phyloP scores from a whole-genome alignment of 1,140 invertebrate species.

The Euura lappo region DNA sequence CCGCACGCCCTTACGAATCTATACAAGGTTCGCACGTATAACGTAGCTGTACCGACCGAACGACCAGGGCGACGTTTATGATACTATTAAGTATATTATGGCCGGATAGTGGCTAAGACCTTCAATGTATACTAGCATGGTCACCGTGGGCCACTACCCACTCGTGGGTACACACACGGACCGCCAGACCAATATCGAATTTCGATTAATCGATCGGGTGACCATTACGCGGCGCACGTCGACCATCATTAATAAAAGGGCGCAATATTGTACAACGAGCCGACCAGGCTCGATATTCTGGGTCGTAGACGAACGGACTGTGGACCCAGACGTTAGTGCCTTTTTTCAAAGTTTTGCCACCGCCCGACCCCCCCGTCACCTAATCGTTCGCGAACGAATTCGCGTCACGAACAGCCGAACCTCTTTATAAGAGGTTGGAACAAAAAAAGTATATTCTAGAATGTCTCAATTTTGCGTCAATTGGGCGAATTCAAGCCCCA shows the following conservation, averaged over 20 bases:
- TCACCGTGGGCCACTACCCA: background rate
- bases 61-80: conserved; percentile 45
- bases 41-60: conserved; percentile 11
- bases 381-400: background rate
- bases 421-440: too few species aligned
- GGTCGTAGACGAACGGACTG: background rate
- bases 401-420: background rate
- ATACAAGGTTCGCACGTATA: too few species aligned
- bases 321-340: conserved; percentile 14
- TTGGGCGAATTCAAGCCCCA: too few species aligned
- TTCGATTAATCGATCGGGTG: conserved; percentile 56
- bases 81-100: conserved; percentile 51
- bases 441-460: too few species aligned
- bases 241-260: conserved; percentile 53
- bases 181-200: conserved; percentile 45
- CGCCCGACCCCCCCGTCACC: background rate
- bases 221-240: conserved; percentile 40
- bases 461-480: too few species aligned
- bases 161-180: background rate
- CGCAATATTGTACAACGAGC: conserved; percentile 50
- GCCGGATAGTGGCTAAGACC: conserved; percentile 19
- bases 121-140: background rate
- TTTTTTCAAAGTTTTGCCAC: background rate
- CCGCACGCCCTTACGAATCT: too few species aligned
- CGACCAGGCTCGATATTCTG: conserved; percentile 24